phyloP scores from a whole-genome alignment of 2,797 vertebrate species.

The Sebastes kiyomatsui region DNA sequence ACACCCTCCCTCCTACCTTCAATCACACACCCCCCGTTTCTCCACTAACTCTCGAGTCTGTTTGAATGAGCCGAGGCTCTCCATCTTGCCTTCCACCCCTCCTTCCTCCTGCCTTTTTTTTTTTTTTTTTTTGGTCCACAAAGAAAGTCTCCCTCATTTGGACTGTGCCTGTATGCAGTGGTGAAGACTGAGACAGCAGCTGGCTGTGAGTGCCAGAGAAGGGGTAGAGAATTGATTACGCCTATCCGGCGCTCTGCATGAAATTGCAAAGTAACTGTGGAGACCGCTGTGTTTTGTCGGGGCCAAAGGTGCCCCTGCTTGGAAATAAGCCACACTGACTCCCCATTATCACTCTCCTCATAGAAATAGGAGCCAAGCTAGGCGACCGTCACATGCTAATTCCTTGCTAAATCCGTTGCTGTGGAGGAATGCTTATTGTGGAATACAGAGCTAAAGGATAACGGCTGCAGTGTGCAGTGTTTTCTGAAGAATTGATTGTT shows the following conservation, averaged over 20 bases:
- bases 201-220: slow-evolving; percentile 61
- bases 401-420: slow-evolving; percentile 62
- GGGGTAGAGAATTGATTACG: slow-evolving; percentile 69
- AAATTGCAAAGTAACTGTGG: slow-evolving; percentile 78
- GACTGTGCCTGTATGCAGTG: slow-evolving; percentile 48
- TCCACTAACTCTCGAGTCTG: slow-evolving; percentile 29
- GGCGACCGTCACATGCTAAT: slow-evolving; percentile 67
- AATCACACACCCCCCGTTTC: slow-evolving; percentile 22
- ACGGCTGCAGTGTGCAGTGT: slow-evolving; percentile 28
- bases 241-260: slow-evolving; percentile 57
- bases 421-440: slow-evolving; percentile 64
- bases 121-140: slow-evolving; percentile 32
- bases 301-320: slow-evolving; percentile 71
- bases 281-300: slow-evolving; percentile 62
- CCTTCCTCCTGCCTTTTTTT: slow-evolving; percentile 6
- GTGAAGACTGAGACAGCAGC: slow-evolving; percentile 55
- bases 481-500: slow-evolving; percentile 20
- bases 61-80: slow-evolving; percentile 28
- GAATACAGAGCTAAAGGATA: slow-evolving; percentile 37
- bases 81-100: slow-evolving; percentile 36
- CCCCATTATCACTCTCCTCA: slow-evolving; percentile 62
- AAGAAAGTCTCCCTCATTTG: slow-evolving; percentile 64
- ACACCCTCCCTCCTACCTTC: slow-evolving; percentile 13
- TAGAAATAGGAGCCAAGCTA: slow-evolving; percentile 55
- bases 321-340: slow-evolving; percentile 73